Evolutionary conservation across 2,113 vertebrate genomes (phyloP).

Genomic region (Glareola pratincola): DNA sequence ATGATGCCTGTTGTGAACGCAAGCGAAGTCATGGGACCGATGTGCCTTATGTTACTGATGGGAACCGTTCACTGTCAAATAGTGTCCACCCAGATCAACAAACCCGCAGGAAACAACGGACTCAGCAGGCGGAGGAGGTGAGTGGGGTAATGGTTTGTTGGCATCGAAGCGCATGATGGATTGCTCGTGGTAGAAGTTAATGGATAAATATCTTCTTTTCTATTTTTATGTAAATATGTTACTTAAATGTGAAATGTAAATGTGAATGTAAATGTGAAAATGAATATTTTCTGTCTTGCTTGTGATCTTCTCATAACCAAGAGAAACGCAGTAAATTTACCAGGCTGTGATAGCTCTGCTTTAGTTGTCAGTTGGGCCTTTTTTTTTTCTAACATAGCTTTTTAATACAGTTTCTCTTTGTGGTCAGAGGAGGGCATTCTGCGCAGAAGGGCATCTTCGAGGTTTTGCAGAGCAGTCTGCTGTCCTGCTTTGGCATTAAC

Average conservation of each 20-base stretch:
- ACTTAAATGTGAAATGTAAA: no score
- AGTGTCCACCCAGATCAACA: constrained; percentile 89
- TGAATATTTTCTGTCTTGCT: neutral
- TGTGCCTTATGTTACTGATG: constrained; percentile 97
- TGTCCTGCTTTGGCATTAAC: neutral
- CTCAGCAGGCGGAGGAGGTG: constrained; percentile 86
- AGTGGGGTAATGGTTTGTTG: neutral
- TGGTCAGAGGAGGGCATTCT: neutral
- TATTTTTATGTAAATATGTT: neutral
- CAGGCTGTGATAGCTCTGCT: neutral
- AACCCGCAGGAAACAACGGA: constrained; percentile 75
- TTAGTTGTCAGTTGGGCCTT: neutral
- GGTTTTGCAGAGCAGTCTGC: neutral
- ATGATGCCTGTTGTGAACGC: constrained; percentile 83
- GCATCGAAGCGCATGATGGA: neutral
- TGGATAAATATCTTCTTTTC: neutral
- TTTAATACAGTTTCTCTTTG: neutral
- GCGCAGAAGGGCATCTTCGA: neutral
- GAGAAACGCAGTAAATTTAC: no score
- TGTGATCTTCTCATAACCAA: neutral
- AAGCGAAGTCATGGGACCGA: constrained; percentile 89
- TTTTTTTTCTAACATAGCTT: neutral
- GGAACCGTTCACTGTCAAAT: constrained; percentile 98
- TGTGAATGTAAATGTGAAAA: no score
- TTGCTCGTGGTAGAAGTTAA: neutral